phyloP scores from a whole-genome alignment of 1,140 invertebrate genomes.

The Drosophila nikananu region DNA sequence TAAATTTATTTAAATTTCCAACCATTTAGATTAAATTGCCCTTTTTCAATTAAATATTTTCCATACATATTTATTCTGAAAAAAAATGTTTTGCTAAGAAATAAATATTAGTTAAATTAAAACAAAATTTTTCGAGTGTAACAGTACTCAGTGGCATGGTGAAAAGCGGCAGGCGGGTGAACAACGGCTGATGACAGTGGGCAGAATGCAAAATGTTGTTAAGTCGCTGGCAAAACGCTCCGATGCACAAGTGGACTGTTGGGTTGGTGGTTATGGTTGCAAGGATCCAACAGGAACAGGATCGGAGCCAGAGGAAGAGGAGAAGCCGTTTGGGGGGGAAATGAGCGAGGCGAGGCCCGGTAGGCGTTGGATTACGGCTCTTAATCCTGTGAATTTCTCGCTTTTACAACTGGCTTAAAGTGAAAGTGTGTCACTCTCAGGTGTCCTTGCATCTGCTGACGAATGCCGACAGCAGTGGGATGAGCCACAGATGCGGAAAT shows the following conservation, averaged over 20 bases:
- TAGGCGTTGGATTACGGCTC: constrained; percentile 50
- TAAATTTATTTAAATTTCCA: too few species aligned
- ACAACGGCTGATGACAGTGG: constrained; percentile 52
- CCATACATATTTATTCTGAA: background rate
- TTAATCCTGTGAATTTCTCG: constrained; percentile 55
- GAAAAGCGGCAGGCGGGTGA: background rate
- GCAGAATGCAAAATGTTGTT: constrained; percentile 56
- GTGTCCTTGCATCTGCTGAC: constrained; percentile 49
- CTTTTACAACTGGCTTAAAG: constrained; percentile 55
- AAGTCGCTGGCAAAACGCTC: constrained; percentile 52
- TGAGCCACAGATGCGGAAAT: constrained; percentile 37
- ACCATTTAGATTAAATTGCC: too few species aligned
- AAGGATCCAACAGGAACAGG: constrained; percentile 14
- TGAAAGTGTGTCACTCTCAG: constrained; percentile 52
- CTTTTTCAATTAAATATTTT: too few species aligned
- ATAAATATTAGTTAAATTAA: background rate
- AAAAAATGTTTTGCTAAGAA: background rate
- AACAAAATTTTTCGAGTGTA: background rate
- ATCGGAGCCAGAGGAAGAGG: background rate
- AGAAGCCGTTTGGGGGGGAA: background rate
- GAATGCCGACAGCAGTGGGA: constrained; percentile 16
- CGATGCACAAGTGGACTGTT: constrained; percentile 52
- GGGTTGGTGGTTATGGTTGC: constrained; percentile 48
- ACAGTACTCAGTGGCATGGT: background rate
- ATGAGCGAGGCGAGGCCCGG: background rate